A percentile compares a stretch with the other conserved stretches of the same genome.
These are phyloP conservation scores for Pteronura brasiliensis DNA, from an alignment of 2,113 vertebrate genomes.

Conservation along the genomic window DNA sequence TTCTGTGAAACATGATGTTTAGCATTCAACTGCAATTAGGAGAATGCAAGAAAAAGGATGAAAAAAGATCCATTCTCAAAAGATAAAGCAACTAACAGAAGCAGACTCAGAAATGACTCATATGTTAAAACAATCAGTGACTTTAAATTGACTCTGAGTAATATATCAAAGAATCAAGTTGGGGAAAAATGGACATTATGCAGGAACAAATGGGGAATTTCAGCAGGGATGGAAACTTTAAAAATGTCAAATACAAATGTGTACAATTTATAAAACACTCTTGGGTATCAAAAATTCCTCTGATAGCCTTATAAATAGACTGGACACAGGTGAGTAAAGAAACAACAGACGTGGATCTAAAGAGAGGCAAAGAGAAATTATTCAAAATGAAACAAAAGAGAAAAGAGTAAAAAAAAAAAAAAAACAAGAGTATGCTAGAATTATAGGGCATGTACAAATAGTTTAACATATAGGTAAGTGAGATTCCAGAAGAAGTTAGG, in stretches of 20 bases:
- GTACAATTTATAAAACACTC: background rate
- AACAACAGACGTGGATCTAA: background rate
- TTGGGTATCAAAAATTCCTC: background rate
- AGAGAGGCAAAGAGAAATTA: background rate
- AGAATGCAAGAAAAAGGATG: background rate
- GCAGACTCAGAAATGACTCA: background rate
- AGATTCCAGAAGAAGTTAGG: background rate
- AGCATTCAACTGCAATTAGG: background rate
- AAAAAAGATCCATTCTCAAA: background rate
- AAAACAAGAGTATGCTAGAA: background rate
- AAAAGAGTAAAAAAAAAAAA: background rate
- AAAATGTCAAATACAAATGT: background rate
- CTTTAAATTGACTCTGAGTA: background rate
- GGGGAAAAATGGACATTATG: background rate
- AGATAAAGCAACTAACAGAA: background rate
- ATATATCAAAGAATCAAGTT: background rate
- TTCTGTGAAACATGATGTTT: background rate
- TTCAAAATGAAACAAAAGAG: background rate
- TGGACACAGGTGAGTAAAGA: background rate
- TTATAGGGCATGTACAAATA: background rate
- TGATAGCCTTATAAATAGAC: background rate
- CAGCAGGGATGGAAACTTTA: background rate
- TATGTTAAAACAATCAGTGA: background rate
- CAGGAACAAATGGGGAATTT: background rate
- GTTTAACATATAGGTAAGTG: background rate